A percentile compares a stretch with the other conserved stretches of the same genome.
These are phyloP conservation scores for Oreochromis spilurus DNA, from an alignment of 2,113 vertebrate species.

Conservation along the genomic window DNA sequence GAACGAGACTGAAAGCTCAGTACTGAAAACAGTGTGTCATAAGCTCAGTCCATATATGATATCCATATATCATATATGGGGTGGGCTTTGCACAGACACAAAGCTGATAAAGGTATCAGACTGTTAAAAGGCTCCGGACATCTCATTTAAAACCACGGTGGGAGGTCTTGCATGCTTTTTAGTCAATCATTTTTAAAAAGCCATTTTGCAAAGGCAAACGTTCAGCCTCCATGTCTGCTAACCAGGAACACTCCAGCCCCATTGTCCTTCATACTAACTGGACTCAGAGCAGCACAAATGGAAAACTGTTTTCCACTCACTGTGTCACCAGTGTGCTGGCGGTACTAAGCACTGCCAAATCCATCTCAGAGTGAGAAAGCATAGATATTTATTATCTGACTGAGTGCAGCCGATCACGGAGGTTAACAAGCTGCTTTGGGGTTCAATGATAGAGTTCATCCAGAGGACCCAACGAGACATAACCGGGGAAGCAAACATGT, in stretches of 20 bases:
- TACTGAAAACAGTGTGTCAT: neutral
- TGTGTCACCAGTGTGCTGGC: neutral
- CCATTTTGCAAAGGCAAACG: neutral
- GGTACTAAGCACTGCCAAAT: neutral
- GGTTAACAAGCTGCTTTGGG: neutral
- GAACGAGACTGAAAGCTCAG: neutral
- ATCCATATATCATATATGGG: neutral
- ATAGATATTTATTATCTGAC: neutral
- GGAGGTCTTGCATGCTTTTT: neutral
- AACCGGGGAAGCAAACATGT: neutral
- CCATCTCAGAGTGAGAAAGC: neutral
- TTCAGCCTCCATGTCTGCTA: neutral
- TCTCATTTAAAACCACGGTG: neutral
- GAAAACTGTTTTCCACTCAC: neutral
- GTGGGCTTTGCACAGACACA: neutral
- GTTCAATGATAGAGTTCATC: neutral
- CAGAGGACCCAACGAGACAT: neutral
- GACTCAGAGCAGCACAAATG: neutral
- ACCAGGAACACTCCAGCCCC: neutral
- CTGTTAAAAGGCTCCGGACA: neutral
- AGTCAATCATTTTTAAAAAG: conserved; percentile 3
- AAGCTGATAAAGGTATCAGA: neutral
- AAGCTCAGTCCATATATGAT: neutral
- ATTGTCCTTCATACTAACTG: conserved; percentile 11
- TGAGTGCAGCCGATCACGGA: neutral